Evolutionary conservation across 1,140 invertebrate genomes (phyloP), one percentile per base, ranked within the genome.

Genomic region (Drosophila nikananu): DNA sequence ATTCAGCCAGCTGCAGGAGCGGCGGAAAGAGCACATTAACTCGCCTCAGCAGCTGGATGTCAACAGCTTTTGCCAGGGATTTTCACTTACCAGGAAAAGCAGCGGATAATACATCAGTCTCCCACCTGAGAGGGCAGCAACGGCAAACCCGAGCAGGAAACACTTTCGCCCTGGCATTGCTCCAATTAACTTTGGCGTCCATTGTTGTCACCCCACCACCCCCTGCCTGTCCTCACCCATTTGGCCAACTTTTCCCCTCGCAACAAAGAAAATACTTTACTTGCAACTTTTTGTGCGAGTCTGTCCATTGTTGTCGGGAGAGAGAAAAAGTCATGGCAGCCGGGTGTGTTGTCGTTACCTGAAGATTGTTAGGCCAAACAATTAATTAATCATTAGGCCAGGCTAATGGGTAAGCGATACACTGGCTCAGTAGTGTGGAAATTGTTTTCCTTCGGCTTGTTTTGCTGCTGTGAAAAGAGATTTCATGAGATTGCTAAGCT

Each of bases 101-200:
- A n/a, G 17, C 23, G 48, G 73, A 42, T 73, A 74, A 61, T 65
- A 64, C 73, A 66, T 77, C 62, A 72, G 37, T 46, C 46, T 27
- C n/a, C 5, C n/a, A 25, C 23, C 59, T 64, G 42, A 17, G 25
- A 17, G 32, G 58, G 41, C 74, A 54, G 35, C 41, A 46, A 59
- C 74, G 58, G 52, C 62, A 66, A 55, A 59, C 59, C 46, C 58
- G 19, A 48, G 42, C 72, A 46, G 42, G 66, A 55, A 48, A 64
- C 42, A 64, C 30, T 35, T n/a, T 55, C 35, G 21, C 46, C 32
- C 60, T 52, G 62, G 61, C 80, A 80, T 74, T 77, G 59, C 66
- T 80, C 70, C 83, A 86, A 83, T 87, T 87, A 83, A 80, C 77
- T 89, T 51, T 59, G 72, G 49, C 61, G 64, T 42, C 80, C 42